Conservation (phyloP, 2,113 vertebrate species). For the Nyctereutes procyonoides region DNA sequence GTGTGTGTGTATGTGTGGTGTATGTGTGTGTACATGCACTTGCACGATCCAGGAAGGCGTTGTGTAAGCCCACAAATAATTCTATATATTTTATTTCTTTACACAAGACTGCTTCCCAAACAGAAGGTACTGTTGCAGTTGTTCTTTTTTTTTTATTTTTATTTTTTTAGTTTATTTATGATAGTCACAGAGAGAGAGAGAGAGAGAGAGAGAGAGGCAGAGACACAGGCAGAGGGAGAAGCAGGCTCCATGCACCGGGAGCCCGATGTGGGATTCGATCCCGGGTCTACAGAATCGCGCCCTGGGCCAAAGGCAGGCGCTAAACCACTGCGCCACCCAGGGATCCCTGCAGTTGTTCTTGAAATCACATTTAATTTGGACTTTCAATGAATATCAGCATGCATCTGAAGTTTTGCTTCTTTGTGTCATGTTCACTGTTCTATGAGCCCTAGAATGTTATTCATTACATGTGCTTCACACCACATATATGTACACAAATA, state of each 20-base stretch:
- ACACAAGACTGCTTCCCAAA: background rate
- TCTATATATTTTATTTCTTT: background rate
- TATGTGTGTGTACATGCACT: background rate
- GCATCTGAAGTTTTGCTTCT: constrained; percentile 59
- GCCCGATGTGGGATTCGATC: too few species aligned
- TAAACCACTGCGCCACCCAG: too few species aligned
- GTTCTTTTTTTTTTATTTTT: too few species aligned
- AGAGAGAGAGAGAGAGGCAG: too few species aligned
- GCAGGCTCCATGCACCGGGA: too few species aligned
- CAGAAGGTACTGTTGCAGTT: background rate
- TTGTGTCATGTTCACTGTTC: constrained; percentile 49
- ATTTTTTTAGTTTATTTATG: too few species aligned
- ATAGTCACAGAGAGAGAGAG: too few species aligned
- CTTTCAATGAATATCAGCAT: constrained; percentile 1
- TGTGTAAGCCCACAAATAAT: background rate
- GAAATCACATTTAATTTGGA: constrained; percentile 55
- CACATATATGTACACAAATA: background rate
- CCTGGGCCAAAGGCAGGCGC: too few species aligned
- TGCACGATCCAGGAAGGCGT: background rate
- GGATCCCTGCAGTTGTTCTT: too few species aligned
- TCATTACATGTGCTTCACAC: background rate
- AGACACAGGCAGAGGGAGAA: too few species aligned
- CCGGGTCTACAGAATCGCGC: too few species aligned
- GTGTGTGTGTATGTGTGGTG: background rate
- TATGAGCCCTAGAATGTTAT: constrained; percentile 42